These are phyloP conservation scores for Tipula unca DNA, from an alignment of 2,888 invertebrate genomes.

Conservation along the genomic window DNA sequence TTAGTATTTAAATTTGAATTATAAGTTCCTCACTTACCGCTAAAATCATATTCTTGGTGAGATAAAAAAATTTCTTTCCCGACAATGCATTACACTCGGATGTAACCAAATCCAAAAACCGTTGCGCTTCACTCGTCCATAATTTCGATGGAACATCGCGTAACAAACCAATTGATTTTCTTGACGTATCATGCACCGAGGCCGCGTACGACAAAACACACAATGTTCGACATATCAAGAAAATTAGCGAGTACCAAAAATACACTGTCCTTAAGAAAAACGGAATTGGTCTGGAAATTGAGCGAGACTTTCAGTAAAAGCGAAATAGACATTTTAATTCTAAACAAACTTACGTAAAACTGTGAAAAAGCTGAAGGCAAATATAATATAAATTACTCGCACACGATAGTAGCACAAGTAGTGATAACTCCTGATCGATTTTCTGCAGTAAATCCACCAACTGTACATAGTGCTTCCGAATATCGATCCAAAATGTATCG, in stretches of 20 bases:
- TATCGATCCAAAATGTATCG: conserved; percentile 55
- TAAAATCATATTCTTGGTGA: conserved; percentile 50
- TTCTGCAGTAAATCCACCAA: conserved; percentile 52
- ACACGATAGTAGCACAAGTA: conserved; percentile 57
- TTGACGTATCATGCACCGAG: conserved; percentile 48
- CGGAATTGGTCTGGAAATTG: too few relatives aligned
- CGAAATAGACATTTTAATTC: too few relatives aligned
- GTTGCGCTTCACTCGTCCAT: conserved; percentile 38
- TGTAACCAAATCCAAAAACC: conserved; percentile 41
- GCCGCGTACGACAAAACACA: conserved; percentile 49
- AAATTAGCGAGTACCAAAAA: conserved; percentile 49
- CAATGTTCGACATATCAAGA: conserved; percentile 45
- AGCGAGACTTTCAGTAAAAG: too few relatives aligned
- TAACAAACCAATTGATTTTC: conserved; percentile 44
- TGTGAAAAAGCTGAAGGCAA: conserved; percentile 59
- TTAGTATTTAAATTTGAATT: too few relatives aligned
- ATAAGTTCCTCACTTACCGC: too few relatives aligned
- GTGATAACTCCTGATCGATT: conserved; percentile 54
- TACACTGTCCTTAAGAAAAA: conserved; percentile 31
- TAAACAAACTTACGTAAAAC: conserved; percentile 28
- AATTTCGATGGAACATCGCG: conserved; percentile 35
- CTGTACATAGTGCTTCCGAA: conserved; percentile 56
- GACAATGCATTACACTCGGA: conserved; percentile 49
- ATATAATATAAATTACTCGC: conserved; percentile 65
- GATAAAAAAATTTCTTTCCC: conserved; percentile 52